Percentiles rank a stretch among this genome's conserved stretches.
Conservation (phyloP, 2,888 invertebrate species). For the Neoaliturus tenellus region DNA sequence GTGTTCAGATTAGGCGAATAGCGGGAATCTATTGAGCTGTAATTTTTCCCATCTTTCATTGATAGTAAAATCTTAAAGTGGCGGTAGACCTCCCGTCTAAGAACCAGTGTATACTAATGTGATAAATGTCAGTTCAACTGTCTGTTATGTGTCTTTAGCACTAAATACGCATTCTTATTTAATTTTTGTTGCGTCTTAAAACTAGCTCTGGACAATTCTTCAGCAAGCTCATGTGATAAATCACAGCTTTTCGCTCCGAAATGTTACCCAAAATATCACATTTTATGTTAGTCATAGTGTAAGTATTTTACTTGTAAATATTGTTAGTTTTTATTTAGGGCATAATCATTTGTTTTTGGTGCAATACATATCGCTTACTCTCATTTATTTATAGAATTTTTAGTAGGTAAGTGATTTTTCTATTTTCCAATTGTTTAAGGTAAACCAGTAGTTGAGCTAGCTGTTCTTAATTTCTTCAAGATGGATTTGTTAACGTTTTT, state of each 20-base stretch:
- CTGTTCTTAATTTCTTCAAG: too few species aligned
- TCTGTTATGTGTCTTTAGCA: too few species aligned
- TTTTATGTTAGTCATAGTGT: conserved; percentile 7
- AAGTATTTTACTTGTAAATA: conserved; percentile 14
- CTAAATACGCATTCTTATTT: not conserved
- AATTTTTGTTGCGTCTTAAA: not conserved
- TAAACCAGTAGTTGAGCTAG: not conserved
- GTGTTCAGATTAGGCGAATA: too few species aligned
- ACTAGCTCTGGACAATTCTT: not conserved
- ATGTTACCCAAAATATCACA: conserved; percentile 25
- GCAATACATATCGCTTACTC: conserved; percentile 12
- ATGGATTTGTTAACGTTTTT: too few species aligned
- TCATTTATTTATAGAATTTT: not conserved
- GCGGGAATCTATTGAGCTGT: too few species aligned
- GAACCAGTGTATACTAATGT: too few species aligned
- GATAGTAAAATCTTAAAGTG: too few species aligned
- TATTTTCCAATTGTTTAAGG: not conserved
- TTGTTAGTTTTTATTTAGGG: not conserved
- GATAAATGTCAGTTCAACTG: too few species aligned
- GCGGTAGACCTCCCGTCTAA: too few species aligned
- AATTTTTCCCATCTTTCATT: too few species aligned
- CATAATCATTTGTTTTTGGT: not conserved
- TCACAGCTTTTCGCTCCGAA: conserved; percentile 39
- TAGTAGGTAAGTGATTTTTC: not conserved
- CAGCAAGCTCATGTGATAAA: conserved; percentile 18